Evolutionary conservation across 2,797 vertebrate species (phyloP), one percentile per base, ranked within the genome.

Genomic region (Nyctibius grandis): DNA sequence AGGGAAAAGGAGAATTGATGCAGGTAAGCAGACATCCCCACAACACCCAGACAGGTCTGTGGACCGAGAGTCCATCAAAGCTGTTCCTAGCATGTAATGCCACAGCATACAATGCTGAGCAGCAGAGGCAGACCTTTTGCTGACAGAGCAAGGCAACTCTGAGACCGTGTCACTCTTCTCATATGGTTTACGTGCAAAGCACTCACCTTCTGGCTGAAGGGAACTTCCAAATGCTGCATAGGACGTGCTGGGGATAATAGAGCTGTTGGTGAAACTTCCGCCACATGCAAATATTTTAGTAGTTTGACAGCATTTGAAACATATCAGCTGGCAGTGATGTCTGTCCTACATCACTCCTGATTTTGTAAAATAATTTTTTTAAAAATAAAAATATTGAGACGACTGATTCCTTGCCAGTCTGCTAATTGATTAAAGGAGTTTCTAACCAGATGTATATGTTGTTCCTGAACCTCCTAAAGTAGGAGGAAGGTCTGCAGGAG

Each of bases 191-290:
- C 38, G 38, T 89, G 91, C 60, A 72, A 80, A 77, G 65, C 53
- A 34, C 68, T 93, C 92, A 91, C 93, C 92, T 95, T 79, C 73
- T 50, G 68, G 92, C 91, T 76, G 76, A 92, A 89, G 95, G 77
- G 92, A 85, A 96, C 65, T 91, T 92, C 86, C 84, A 93, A 91
- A 95, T 95, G 92, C 95, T 95, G 91, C 83, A 65, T 68, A 89
- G 84, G 68, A 95, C 72, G 18, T 83, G 59, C 28, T 84, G 93
- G 93, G 95, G 96, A 91, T 95, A 95, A 81, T 68, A 82, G 61
- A 90, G 78, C 92, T 88, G 88, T 87, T 61, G 85, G 95, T 93
- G 95, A 93, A n/a, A 57, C 72, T 91, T 83, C 92, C 33, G 31
- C 77, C 48, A 47, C 53, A 92, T 28, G 40, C 15, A 70, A 25